Conservation (phyloP, 2,113 vertebrate species). For the Passerina amoena region DNA sequence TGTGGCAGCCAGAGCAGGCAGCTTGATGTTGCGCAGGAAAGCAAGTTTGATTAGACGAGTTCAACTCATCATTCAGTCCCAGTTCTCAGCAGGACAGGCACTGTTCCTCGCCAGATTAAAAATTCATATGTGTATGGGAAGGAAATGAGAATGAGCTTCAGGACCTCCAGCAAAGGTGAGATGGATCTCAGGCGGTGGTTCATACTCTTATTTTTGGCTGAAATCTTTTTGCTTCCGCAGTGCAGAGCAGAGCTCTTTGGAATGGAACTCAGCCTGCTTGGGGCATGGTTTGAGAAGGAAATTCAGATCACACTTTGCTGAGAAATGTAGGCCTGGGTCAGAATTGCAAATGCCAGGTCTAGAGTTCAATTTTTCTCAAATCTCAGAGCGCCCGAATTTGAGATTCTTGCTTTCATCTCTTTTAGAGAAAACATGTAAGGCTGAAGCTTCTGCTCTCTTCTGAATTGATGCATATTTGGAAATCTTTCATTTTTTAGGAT, state of each 20-base stretch:
- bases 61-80: neutral
- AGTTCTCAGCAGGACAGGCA: neutral
- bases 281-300: neutral
- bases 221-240: neutral
- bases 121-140: neutral
- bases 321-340: neutral
- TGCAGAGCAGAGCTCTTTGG: neutral
- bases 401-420: neutral
- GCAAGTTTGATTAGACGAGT: neutral
- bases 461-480: neutral
- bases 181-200: neutral
- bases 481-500: neutral
- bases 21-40: neutral
- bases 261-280: neutral
- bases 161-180: neutral
- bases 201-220: neutral
- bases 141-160: neutral
- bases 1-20: conserved; percentile 8
- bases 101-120: neutral
- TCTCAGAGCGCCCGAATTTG: neutral
- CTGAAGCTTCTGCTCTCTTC: neutral
- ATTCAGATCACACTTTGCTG: neutral
- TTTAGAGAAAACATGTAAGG: neutral
- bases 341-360: neutral
- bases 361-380: neutral